Conservation (phyloP, 2,797 vertebrate genomes). For the Tokudaia tokunoshimensis region DNA sequence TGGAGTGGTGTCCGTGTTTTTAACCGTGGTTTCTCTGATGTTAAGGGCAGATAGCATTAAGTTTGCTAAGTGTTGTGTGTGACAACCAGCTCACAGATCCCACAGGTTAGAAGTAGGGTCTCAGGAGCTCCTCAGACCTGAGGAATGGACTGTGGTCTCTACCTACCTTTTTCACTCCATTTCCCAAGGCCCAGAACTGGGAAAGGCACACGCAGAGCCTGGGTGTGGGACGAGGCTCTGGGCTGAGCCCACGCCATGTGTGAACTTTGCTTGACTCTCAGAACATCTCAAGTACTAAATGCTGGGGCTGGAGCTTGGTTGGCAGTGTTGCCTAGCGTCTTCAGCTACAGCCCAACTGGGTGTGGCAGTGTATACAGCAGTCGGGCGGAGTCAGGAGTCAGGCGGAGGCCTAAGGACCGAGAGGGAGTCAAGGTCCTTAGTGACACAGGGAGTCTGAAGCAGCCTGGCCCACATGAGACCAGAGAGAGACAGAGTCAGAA, state of each 20-base stretch:
- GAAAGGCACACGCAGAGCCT: neutral
- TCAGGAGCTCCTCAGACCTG: neutral
- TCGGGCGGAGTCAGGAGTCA: neutral
- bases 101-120: neutral
- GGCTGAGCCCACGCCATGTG: neutral
- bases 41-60: neutral
- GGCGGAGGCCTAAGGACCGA: neutral
- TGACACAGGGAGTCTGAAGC: neutral
- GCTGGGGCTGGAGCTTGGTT: neutral
- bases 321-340: neutral
- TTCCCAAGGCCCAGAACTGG: rapidly evolving
- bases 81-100: neutral
- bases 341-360: neutral
- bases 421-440: neutral
- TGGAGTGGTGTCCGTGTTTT: neutral
- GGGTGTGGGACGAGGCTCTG: neutral
- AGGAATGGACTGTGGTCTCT: neutral
- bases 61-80: neutral
- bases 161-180: neutral
- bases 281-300: constrained; percentile 10
- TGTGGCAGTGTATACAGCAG: neutral
- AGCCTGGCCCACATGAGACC: neutral
- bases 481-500: neutral
- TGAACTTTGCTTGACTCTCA: neutral
- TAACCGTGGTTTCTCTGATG: neutral